Percentiles rank a stretch among this genome's conserved stretches.
These are phyloP conservation scores for Antedon mediterranea DNA, from an alignment of 53 echinoderm and acorn worm species.

Conservation along the genomic window DNA sequence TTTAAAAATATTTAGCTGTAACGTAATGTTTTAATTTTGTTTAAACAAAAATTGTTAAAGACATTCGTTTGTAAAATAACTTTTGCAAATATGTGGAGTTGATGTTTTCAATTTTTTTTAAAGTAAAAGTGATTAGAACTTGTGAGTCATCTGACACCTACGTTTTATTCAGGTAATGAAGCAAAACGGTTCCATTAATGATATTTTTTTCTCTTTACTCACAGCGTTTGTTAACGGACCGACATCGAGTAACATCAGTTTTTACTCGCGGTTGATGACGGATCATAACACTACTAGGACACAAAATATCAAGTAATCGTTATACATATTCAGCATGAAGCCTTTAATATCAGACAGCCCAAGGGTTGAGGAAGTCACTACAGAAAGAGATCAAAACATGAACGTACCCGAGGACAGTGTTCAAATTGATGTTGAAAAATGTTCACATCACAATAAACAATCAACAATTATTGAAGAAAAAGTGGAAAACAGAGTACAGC, in stretches of 20 bases:
- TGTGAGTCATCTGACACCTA: neutral
- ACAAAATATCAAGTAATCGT: neutral
- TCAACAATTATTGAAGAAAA: neutral
- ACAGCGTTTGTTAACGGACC: neutral
- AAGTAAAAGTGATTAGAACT: no score
- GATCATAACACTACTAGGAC: neutral
- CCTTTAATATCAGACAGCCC: neutral
- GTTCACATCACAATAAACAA: neutral
- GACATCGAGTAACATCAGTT: neutral
- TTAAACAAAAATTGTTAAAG: no score
- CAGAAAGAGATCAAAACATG: neutral
- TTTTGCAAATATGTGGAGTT: neutral
- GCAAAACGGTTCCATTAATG: neutral
- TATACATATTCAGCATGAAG: neutral
- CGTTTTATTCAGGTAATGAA: neutral
- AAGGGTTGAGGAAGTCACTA: neutral
- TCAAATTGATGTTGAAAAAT: neutral
- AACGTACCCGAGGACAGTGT: neutral
- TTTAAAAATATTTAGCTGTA: no score
- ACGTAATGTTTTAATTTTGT: no score
- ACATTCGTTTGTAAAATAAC: no score
- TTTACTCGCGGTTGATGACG: neutral
- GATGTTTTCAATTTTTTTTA: no score
- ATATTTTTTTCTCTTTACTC: neutral
- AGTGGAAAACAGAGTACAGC: neutral